Base-by-base conservation (phyloP, 2,113 vertebrate species). In the Sinocyclocheilus rhinocerous region DNA sequence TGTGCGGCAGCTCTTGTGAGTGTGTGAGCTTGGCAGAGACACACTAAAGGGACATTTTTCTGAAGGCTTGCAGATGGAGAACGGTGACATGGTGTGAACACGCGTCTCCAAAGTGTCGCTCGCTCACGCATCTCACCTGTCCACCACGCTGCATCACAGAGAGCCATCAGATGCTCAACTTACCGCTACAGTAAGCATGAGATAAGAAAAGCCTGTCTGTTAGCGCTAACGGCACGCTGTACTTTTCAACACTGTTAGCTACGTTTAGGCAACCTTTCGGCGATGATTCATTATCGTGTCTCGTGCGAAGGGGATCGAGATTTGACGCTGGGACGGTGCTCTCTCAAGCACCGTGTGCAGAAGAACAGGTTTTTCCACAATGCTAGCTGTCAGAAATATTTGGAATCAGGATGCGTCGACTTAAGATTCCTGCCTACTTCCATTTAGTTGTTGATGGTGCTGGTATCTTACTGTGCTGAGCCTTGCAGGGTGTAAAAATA, bases 401-500 rank as follows among this genome's bases (percentile, higher is more conserved):
- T 90, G 85, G 85, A 87, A 85, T 73, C 65, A 48, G 65, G 85
- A 89, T 77, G 69, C 76, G 83, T 81, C 78, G 75, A 88, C 76
- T 87, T 90, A 87, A 85, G 85, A 88, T 83, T 86, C 77, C 81
- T 85, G 87, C 83, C 87, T 87, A 87, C 80, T 86, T 84, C 80
- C 91, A 93, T 84, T 89, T 90, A 87, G 73, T 84, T 86, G 86
- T 87, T 88, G 79, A 86, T 87, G 89, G 84, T 86, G 90, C 90
- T 88, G 89, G 90, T 90, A 92, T 88, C 90, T 93, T 90, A 92
- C 92, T 93, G 92, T 91, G 93, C 91, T 88, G 93, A 92, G 93
- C 92, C 93, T 93, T 90, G 92, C 91, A 91, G 92, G 91, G 92
- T 93, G 92, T 94, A 95, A 95, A 95, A 95, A 95, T 95, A 94